Evolutionary conservation across 2,888 invertebrate genomes (phyloP), one percentile per base, ranked within the genome.

Genomic region (Melolontha melolontha): DNA sequence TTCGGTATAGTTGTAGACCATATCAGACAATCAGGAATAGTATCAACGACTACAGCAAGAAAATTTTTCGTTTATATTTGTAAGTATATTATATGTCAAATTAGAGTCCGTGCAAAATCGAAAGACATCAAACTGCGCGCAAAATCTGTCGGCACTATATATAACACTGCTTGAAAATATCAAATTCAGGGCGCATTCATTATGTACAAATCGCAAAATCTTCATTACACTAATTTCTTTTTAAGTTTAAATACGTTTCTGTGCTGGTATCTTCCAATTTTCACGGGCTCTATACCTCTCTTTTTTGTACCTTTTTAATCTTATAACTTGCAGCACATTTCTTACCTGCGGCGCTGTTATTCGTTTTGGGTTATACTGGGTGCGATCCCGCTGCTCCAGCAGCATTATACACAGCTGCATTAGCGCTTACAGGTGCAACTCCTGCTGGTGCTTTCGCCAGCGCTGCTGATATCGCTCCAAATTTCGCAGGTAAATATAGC

Each of bases 391-490:
- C 86, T 22, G 84, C 86, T 0, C 87, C 87, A 10, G 86, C 88
- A 5, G 86, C 86, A 73, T 76, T 88, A 12, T 87, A 88, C 49
- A 86, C 87, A 16, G 86, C 87, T 0, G 87, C 87, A 12, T 81
- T 88, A 41, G 84, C 87, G 1, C 83, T 88, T 64, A 87, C 86
- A 41, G 88, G 87, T 2, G 87, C 87, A 11, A 87, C 87, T 5
- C 86, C 87, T 1, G 86, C 87, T 4, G 88, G 88, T 2, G 87
- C 86, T 7, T 84, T 85, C 54, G 85, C 87, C 1, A 88, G 87
- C 71, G 87, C 88, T 54, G 87, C 88, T 4, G 88, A 88, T 75
- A 85, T 88, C 27, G 87, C 88, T 5, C 88, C 88, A 27, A 84
- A 84, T 76, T 83, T 82, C 75, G 83, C 84, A 71, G 84, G 84